Evolutionary conservation across 2,797 vertebrate genomes (phyloP).

Genomic region (Podargus strigoides): DNA sequence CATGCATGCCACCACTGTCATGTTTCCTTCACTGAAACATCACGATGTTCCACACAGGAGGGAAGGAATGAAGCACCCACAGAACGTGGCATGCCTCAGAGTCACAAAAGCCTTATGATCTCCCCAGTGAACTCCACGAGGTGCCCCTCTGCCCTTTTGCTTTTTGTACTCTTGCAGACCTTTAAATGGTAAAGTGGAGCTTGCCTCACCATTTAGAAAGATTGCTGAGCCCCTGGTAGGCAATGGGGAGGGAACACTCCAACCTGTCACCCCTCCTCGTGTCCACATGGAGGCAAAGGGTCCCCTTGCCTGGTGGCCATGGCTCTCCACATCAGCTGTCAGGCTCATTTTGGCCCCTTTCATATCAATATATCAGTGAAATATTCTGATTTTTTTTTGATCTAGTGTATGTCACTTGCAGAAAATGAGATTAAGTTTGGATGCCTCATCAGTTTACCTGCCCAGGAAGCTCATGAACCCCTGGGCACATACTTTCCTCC

Average conservation of each 20-base stretch:
- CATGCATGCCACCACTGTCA: accelerated
- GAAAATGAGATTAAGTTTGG: background rate
- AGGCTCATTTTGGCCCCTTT: background rate
- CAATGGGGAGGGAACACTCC: too few species aligned
- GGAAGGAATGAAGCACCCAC: background rate
- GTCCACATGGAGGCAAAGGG: too few species aligned
- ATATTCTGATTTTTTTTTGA: background rate
- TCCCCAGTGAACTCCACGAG: background rate
- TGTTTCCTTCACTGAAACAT: background rate
- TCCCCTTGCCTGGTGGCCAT: background rate
- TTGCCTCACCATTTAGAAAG: background rate
- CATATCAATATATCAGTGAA: background rate
- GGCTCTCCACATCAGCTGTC: background rate
- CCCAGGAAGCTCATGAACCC: background rate
- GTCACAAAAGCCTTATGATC: background rate
- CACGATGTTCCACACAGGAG: accelerated
- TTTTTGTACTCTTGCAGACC: background rate
- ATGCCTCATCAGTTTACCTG: background rate
- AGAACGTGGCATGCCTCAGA: background rate
- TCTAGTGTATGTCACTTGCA: background rate
- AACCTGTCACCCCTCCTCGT: too few species aligned
- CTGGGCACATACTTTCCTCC: background rate
- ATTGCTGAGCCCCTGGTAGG: background rate
- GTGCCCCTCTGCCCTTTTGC: background rate
- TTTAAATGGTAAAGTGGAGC: background rate